Conservation (phyloP, 1,140 invertebrate genomes). For the Neotoxoptera formosana region DNA sequence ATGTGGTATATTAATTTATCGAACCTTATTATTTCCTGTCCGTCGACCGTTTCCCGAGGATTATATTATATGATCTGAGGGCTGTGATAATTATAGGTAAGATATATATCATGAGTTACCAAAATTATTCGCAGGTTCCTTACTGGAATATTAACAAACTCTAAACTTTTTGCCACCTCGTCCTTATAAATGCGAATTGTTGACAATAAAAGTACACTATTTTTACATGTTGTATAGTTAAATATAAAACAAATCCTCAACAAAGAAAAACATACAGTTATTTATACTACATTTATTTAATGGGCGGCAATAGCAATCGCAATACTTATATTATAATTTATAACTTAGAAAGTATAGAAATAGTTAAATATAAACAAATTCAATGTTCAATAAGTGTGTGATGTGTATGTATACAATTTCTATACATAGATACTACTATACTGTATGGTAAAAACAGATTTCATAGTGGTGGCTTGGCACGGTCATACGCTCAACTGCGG, state of each 20-base stretch:
- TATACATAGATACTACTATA: no score
- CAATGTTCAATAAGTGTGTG: no score
- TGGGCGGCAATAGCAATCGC: no score
- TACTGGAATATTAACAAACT: background rate
- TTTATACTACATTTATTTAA: background rate
- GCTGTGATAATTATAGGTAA: no score
- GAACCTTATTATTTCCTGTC: background rate
- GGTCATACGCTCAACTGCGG: no score
- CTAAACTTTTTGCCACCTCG: background rate
- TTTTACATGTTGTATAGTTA: background rate
- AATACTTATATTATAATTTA: no score
- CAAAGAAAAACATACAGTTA: background rate
- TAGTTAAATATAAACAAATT: no score
- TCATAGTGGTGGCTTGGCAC: no score
- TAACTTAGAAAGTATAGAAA: no score
- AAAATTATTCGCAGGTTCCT: background rate
- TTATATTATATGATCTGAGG: background rate
- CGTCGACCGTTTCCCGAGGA: background rate
- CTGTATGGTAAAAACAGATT: no score
- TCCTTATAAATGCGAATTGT: background rate
- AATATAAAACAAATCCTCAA: background rate
- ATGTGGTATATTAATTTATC: background rate
- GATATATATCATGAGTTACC: background rate
- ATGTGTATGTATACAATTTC: no score
- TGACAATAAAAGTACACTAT: background rate